Percentiles rank a stretch among this genome's conserved stretches.
Evolutionary conservation across 2,113 vertebrate species (phyloP).

Genomic region (Erythrocercus mccallii): DNA sequence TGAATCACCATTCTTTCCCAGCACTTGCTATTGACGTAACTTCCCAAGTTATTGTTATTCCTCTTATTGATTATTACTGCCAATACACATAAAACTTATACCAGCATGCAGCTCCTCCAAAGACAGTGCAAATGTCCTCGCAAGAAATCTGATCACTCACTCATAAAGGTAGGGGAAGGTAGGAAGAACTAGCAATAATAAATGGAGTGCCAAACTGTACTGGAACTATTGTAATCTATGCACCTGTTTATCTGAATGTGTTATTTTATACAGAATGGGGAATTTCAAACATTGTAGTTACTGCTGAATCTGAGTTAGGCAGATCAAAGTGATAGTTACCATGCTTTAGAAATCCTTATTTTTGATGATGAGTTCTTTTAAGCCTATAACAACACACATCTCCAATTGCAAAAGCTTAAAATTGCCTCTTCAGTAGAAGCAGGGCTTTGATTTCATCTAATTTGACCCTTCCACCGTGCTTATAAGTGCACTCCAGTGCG

Average conservation of each 20-base stretch:
- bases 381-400: constrained; percentile 54
- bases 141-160: neutral
- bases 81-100: neutral
- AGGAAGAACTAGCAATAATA: neutral
- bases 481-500: constrained; percentile 51
- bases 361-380: constrained; percentile 56
- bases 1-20: constrained; percentile 11
- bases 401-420: constrained; percentile 41
- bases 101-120: neutral
- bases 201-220: neutral
- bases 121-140: neutral
- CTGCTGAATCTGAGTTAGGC: neutral
- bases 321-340: constrained; percentile 59
- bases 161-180: neutral
- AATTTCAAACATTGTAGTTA: neutral
- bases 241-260: neutral
- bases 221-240: neutral
- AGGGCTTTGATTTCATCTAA: constrained; percentile 63
- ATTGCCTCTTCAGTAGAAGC: constrained; percentile 52
- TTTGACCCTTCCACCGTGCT: constrained; percentile 36
- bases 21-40: neutral
- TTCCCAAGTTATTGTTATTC: constrained; percentile 50
- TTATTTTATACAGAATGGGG: neutral
- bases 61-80: constrained; percentile 4
- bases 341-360: constrained; percentile 54